Base-by-base conservation (phyloP, 2,113 vertebrate genomes). In the Pygoscelis adeliae region DNA sequence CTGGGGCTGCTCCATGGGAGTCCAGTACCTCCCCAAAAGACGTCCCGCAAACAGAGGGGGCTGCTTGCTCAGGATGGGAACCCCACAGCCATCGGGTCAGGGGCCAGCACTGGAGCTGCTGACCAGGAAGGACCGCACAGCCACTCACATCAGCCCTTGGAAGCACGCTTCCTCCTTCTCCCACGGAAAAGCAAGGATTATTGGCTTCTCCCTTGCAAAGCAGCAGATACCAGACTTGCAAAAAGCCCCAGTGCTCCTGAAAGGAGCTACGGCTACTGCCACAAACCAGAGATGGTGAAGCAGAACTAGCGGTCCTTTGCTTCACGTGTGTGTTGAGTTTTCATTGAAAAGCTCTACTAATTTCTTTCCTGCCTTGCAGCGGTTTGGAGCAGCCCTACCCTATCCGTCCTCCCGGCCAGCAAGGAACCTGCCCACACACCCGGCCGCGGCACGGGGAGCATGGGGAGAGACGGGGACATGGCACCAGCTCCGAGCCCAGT, bases 381-480 rank as follows among this genome's bases (percentile, higher is more conserved):
- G 2, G 36, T 34, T 42, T 50, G 30, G 18, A 34, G 67, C n/a
- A 22, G 50, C 14, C 18, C 61, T 38, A 10, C 32, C 17, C 3
- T 5, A 5, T 25, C 36, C 30, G 1, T 36, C 30, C 53, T 52
- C 10, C 61, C 2, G 19, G 13, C 44, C 62, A 25, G 52, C 23
- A 13, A 49, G 36, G 44, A 58, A 22, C 52, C 27, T 47, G 52
- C n/a, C 80, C 29, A 34, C 2, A 2, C 22, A 5, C 8, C 29
- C 1, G 2, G 44, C 80, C 5, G 3, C 3, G 40, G 52, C 52
- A 38, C 4, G 1, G 52, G 34, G 52, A 38, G 21, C 10, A 1
- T 5, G 21, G 29, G 53, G n/a, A 49, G n/a, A 40, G 14, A 61
- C 1, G 4, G 53, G n/a, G 29, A 32, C 1, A 5, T 7, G 46